These are phyloP conservation scores for Heliconius cydno DNA, from an alignment of 2,888 invertebrate genomes.

Conservation along the genomic window DNA sequence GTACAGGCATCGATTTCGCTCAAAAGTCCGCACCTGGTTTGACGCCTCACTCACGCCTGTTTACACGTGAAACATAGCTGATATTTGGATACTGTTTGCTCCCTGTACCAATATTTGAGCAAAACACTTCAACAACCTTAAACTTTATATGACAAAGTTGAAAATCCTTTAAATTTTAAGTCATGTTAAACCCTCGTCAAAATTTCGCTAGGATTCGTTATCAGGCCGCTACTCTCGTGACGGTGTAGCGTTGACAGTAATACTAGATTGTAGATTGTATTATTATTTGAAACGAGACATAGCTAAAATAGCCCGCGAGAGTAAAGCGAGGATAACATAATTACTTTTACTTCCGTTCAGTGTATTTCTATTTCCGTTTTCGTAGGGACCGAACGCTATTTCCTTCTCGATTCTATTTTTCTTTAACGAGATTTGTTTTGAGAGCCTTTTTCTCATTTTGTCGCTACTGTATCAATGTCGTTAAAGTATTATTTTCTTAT, in stretches of 20 bases:
- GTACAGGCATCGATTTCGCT: slow-evolving; percentile 59
- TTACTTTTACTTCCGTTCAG: slow-evolving; percentile 81
- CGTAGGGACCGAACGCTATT: slow-evolving; percentile 72
- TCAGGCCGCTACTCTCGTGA: slow-evolving; percentile 70
- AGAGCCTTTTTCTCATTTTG: slow-evolving; percentile 59
- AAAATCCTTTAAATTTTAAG: slow-evolving; percentile 51
- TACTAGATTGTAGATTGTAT: slow-evolving; percentile 59
- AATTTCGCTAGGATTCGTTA: slow-evolving; percentile 72
- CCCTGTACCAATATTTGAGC: slow-evolving; percentile 58
- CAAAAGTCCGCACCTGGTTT: slow-evolving; percentile 78
- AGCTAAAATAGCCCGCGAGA: slow-evolving; percentile 78
- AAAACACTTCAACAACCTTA: slow-evolving; percentile 53
- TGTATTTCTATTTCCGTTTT: slow-evolving; percentile 82
- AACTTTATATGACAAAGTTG: slow-evolving; percentile 52
- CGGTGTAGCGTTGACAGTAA: slow-evolving; percentile 78
- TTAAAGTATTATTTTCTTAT: background rate
- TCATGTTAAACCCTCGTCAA: slow-evolving; percentile 56
- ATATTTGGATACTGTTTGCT: slow-evolving; percentile 76
- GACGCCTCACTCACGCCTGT: slow-evolving; percentile 77
- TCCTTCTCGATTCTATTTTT: slow-evolving; percentile 76
- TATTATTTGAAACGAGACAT: slow-evolving; percentile 71
- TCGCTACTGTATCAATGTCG: slow-evolving; percentile 59
- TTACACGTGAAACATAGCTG: slow-evolving; percentile 77
- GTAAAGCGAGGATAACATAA: slow-evolving; percentile 80
- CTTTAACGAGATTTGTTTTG: slow-evolving; percentile 76